Evolutionary conservation across 2,888 invertebrate genomes (phyloP).

Genomic region (Hirtodrosophila cameraria): DNA sequence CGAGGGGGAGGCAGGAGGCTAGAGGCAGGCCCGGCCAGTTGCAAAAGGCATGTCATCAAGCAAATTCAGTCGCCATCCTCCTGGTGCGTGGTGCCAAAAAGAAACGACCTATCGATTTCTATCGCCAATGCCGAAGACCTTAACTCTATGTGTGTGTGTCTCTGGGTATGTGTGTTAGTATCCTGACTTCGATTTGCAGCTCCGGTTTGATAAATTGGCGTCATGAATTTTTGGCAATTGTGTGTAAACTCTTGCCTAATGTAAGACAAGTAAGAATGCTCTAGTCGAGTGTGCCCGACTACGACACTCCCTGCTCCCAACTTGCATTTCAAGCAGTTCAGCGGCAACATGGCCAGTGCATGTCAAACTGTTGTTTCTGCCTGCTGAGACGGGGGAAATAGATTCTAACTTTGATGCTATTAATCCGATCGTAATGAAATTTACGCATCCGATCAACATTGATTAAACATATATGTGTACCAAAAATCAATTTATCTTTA

Average conservation of each 20-base stretch:
- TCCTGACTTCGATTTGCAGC: slow-evolving; percentile 39
- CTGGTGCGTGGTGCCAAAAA: slow-evolving; percentile 56
- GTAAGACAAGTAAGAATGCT: no score
- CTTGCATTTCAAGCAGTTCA: no score
- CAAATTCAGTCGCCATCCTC: slow-evolving; percentile 52
- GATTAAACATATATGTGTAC: no score
- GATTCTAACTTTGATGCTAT: no score
- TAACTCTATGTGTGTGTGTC: not conserved
- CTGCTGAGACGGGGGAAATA: no score
- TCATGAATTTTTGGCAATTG: slow-evolving; percentile 43
- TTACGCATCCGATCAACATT: no score
- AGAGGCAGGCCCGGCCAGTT: slow-evolving; percentile 13
- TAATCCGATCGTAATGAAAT: no score
- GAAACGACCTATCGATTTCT: slow-evolving; percentile 72
- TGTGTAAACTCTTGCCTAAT: slow-evolving; percentile 19
- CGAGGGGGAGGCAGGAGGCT: slow-evolving; percentile 10
- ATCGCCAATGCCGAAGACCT: slow-evolving; percentile 32
- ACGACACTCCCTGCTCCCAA: no score
- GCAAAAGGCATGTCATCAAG: slow-evolving; percentile 61
- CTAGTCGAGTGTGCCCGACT: no score
- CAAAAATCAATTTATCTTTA: no score
- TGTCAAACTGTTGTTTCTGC: no score
- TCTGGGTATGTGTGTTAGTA: slow-evolving; percentile 10
- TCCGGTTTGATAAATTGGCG: slow-evolving; percentile 55
- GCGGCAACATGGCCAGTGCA: no score